A percentile compares a stretch with the other conserved stretches of the same genome.
These are phyloP conservation scores for Balaeniceps rex DNA, from an alignment of 2,113 vertebrate species.

Conservation along the genomic window DNA sequence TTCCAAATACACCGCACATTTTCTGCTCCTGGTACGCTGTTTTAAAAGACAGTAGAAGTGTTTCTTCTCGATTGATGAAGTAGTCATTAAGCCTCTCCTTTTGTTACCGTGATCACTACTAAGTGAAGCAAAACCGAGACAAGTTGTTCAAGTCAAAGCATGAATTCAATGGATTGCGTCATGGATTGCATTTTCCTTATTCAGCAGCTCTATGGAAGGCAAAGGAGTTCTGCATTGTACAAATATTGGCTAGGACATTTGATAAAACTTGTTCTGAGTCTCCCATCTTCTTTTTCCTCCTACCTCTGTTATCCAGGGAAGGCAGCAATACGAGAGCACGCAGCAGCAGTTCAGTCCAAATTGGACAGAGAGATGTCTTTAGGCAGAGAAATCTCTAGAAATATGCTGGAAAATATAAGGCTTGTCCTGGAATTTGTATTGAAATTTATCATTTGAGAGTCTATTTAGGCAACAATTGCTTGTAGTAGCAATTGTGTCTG, in stretches of 20 bases:
- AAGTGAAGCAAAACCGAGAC: background rate
- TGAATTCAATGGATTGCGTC: constrained; percentile 16
- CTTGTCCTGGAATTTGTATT: background rate
- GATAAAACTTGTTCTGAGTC: constrained; percentile 18
- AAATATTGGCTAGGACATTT: background rate
- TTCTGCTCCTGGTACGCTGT: background rate
- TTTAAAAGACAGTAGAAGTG: constrained; percentile 4
- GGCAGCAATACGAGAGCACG: background rate
- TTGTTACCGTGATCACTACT: background rate
- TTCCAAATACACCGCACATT: background rate
- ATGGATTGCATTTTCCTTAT: constrained; percentile 15
- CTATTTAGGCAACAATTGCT: background rate
- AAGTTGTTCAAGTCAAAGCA: constrained; percentile 41
- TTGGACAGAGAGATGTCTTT: background rate
- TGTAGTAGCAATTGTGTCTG: background rate
- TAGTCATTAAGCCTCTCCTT: background rate
- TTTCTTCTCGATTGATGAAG: background rate
- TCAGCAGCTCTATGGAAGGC: constrained; percentile 18
- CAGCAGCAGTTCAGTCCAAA: background rate
- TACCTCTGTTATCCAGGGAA: background rate
- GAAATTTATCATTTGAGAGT: background rate
- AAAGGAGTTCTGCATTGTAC: background rate
- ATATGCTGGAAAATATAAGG: background rate
- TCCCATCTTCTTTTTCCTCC: background rate
- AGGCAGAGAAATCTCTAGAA: background rate